A percentile compares a stretch with the other conserved stretches of the same genome.
Evolutionary conservation across 1,140 invertebrate genomes (phyloP).

Genomic region (Homarus americanus): DNA sequence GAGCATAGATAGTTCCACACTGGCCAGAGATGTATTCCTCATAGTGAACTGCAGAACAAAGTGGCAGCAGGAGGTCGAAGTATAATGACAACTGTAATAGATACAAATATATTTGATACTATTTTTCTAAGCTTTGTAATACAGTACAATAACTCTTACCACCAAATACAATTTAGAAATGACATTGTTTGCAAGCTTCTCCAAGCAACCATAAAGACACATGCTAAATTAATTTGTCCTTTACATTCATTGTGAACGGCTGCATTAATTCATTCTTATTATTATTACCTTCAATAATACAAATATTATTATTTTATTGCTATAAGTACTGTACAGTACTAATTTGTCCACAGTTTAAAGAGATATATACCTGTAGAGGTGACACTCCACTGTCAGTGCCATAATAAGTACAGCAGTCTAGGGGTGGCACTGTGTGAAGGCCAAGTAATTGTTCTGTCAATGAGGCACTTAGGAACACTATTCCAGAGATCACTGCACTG

Average conservation of each 20-base stretch:
- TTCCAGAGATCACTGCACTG: conserved; percentile 44
- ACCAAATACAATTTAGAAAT: too few species aligned
- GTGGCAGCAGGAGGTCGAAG: conserved; percentile 80
- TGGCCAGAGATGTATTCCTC: conserved; percentile 78
- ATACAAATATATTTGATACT: too few species aligned
- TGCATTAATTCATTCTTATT: too few species aligned
- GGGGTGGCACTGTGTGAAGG: conserved; percentile 78
- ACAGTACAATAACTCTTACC: too few species aligned
- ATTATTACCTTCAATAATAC: too few species aligned
- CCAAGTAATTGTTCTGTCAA: conserved; percentile 79
- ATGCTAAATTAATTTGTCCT: too few species aligned
- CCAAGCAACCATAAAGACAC: too few species aligned
- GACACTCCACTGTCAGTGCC: conserved; percentile 80
- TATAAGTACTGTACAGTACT: too few species aligned
- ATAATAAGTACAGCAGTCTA: conserved; percentile 81
- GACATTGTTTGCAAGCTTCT: too few species aligned
- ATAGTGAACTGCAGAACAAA: conserved; percentile 77
- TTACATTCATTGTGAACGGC: too few species aligned
- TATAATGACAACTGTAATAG: conserved; percentile 79
- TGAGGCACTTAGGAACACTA: conserved; percentile 51
- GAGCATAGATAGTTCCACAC: conserved; percentile 61
- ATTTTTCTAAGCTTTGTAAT: too few species aligned
- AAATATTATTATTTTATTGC: too few species aligned
- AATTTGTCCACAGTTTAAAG: neutral
- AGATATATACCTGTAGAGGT: conserved; percentile 78